phyloP scores from a whole-genome alignment of 2,113 vertebrate genomes.

The Neotoma lepida region DNA sequence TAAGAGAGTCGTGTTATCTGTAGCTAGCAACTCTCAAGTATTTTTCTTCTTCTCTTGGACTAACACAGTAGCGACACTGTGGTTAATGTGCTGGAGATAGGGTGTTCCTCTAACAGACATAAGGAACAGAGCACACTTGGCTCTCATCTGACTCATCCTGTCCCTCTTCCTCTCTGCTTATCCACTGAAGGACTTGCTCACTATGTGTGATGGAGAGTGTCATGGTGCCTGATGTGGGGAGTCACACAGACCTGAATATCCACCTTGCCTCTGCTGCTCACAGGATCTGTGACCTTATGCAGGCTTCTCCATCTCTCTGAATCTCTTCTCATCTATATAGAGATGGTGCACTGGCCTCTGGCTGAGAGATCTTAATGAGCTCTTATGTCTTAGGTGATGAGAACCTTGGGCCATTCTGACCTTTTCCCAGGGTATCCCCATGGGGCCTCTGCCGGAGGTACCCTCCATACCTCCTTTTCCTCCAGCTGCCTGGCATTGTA shows the following conservation, averaged over 20 bases:
- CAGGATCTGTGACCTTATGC: neutral
- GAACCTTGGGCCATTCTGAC: neutral
- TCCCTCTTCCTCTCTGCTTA: neutral
- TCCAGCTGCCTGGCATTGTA: conserved; percentile 22
- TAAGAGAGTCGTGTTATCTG: conserved; percentile 66
- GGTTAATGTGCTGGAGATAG: neutral
- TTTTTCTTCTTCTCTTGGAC: conserved; percentile 25
- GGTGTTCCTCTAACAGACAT: neutral
- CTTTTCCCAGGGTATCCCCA: neutral
- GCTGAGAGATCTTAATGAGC: neutral
- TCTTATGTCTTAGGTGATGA: neutral
- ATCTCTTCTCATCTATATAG: conserved; percentile 21
- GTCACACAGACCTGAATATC: neutral
- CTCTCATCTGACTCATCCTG: neutral
- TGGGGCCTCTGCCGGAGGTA: neutral
- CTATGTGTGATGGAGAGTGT: neutral
- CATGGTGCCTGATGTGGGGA: neutral
- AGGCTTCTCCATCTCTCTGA: neutral
- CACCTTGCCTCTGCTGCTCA: neutral
- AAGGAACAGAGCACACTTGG: neutral
- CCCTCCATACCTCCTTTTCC: neutral
- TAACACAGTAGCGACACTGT: neutral
- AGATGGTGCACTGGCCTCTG: neutral
- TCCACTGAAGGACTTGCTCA: neutral
- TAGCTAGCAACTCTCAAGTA: conserved; percentile 54